These are phyloP conservation scores for Lutjanus campechanus DNA, from an alignment of 2,797 vertebrate species.

Conservation along the genomic window DNA sequence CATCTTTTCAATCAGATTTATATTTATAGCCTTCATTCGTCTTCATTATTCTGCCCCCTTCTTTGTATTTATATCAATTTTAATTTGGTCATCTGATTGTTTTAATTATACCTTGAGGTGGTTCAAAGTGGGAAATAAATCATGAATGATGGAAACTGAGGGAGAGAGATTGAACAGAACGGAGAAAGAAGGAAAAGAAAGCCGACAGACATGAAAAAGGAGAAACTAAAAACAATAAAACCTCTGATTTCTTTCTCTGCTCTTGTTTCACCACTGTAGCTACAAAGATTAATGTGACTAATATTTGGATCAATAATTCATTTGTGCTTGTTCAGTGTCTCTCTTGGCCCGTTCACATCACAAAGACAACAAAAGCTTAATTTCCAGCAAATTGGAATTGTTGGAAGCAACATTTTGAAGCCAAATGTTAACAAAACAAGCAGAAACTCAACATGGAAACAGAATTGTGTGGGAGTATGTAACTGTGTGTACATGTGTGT, in stretches of 20 bases:
- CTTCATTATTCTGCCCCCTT: background rate
- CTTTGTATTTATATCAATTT: background rate
- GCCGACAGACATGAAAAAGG: background rate
- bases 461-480: background rate
- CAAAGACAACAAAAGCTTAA: background rate
- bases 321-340: background rate
- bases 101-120: background rate
- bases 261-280: background rate
- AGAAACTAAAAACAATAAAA: background rate
- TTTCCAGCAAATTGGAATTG: background rate
- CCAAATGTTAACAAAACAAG: background rate
- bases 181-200: background rate
- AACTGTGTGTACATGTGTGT: background rate
- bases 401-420: background rate
- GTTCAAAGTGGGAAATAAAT: background rate
- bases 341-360: background rate
- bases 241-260: background rate
- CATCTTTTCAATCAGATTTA: background rate
- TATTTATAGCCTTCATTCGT: background rate
- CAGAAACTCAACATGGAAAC: background rate
- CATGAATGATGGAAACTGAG: background rate
- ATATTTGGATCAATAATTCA: constrained; percentile 30
- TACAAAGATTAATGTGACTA: background rate
- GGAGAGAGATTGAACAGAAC: background rate
- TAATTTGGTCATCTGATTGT: background rate